Conservation (phyloP, 2,113 vertebrate species). For the Alligator mississippiensis region DNA sequence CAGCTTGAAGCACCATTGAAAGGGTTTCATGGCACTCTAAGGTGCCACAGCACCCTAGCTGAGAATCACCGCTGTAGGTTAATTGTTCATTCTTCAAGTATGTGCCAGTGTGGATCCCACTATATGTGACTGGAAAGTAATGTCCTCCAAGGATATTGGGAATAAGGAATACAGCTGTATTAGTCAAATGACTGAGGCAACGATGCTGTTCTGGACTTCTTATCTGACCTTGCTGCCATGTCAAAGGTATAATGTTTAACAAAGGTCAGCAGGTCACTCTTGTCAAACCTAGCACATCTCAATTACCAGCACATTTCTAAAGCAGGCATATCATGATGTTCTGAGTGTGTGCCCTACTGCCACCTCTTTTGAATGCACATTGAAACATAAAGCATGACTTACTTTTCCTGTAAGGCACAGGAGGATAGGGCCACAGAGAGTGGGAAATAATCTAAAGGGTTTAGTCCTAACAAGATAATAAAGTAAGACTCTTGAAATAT, state of each 20-base stretch:
- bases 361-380: too few species aligned
- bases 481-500: not conserved
- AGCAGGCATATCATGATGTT: not conserved
- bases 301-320: not conserved
- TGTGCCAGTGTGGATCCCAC: not conserved
- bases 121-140: not conserved
- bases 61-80: too few species aligned
- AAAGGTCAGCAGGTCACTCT: not conserved
- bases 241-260: not conserved
- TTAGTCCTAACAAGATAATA: not conserved
- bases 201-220: not conserved
- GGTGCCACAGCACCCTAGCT: too few species aligned
- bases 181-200: not conserved
- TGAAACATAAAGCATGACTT: too few species aligned
- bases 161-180: not conserved
- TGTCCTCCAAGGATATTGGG: not conserved
- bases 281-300: not conserved
- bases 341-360: not conserved
- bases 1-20: too few species aligned
- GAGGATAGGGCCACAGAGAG: not conserved
- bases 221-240: not conserved
- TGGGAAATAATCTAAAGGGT: not conserved
- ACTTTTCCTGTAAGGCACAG: too few species aligned
- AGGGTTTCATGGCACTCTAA: too few species aligned
- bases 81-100: too few species aligned